These are phyloP conservation scores for Ceriagrion tenellum DNA, from an alignment of 2,888 invertebrate species.

Conservation along the genomic window DNA sequence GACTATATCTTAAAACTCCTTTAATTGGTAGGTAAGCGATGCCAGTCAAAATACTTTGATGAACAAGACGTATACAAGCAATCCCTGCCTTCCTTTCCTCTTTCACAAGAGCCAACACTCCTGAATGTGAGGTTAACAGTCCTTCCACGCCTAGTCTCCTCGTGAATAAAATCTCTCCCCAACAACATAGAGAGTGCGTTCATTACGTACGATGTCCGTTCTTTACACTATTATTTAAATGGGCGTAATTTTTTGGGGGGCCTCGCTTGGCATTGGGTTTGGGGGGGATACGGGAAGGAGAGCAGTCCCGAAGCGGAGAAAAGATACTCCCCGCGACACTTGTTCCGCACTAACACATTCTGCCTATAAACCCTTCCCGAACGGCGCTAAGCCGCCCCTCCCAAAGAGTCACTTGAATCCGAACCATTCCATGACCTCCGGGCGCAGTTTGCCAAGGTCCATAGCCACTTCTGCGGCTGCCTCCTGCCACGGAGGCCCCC, in stretches of 20 bases:
- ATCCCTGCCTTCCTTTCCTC: conserved; percentile 58
- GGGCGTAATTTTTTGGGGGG: conserved; percentile 13
- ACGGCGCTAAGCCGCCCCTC: conserved; percentile 1
- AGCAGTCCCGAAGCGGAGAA: conserved; percentile 7
- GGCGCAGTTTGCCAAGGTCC: conserved; percentile 65
- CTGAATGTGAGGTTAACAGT: not conserved
- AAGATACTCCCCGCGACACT: not conserved
- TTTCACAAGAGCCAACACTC: conserved; percentile 15
- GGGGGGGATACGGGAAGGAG: not conserved
- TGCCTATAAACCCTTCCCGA: not conserved
- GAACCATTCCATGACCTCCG: conserved; percentile 65
- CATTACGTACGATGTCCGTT: not conserved
- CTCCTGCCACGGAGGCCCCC: conserved; percentile 68
- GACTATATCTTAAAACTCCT: conserved; percentile 50
- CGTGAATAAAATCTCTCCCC: not conserved
- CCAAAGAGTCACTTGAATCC: conserved; percentile 60
- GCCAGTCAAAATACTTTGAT: conserved; percentile 64
- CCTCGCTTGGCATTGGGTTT: not conserved
- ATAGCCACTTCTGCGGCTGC: conserved; percentile 67
- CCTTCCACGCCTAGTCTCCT: conserved; percentile 41
- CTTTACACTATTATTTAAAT: not conserved
- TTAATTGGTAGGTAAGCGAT: conserved; percentile 63
- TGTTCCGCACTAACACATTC: not conserved
- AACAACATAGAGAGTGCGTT: conserved; percentile 30
- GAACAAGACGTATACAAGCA: conserved; percentile 65